A percentile compares a stretch with the other conserved stretches of the same genome.
These are phyloP conservation scores for Timema podura DNA, from an alignment of 2,888 invertebrate genomes.

Conservation along the genomic window DNA sequence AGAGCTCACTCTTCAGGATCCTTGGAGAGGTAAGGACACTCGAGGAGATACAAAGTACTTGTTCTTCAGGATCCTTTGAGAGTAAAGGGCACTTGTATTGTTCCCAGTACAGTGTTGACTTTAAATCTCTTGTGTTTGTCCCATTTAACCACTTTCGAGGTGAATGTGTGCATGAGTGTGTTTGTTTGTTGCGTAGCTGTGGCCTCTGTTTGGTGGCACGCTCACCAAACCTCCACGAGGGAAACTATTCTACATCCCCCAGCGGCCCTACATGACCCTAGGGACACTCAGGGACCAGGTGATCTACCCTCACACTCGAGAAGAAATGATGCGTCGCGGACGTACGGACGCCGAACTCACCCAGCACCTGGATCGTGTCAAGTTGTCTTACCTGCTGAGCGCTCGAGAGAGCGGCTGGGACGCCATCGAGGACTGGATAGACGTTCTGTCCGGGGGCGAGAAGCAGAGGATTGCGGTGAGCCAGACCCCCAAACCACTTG, in stretches of 20 bases:
- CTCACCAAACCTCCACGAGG: constrained; percentile 93
- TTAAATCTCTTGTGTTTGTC: background rate
- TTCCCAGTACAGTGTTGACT: background rate
- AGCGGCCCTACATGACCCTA: constrained; percentile 96
- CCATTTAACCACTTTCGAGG: background rate
- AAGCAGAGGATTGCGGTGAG: constrained; percentile 92
- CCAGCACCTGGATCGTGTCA: constrained; percentile 74
- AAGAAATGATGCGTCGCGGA: constrained; percentile 74
- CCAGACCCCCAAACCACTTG: constrained; percentile 21
- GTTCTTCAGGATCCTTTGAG: background rate
- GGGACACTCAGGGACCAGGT: constrained; percentile 92
- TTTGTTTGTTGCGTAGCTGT: constrained; percentile 53
- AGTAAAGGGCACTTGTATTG: background rate
- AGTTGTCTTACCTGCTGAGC: constrained; percentile 72
- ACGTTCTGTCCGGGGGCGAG: constrained; percentile 96
- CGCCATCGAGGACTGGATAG: constrained; percentile 97
- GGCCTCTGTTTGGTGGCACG: constrained; percentile 94
- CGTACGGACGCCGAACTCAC: constrained; percentile 73
- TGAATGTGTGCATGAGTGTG: background rate
- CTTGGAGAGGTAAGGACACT: constrained; percentile 70
- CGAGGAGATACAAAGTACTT: background rate
- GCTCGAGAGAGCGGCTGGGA: constrained; percentile 86
- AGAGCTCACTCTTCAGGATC: constrained; percentile 93
- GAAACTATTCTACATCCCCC: constrained; percentile 95
- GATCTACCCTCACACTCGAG: constrained; percentile 89